Conservation (phyloP, 2,797 vertebrate species). For the Lagorchestes hirsutus region DNA sequence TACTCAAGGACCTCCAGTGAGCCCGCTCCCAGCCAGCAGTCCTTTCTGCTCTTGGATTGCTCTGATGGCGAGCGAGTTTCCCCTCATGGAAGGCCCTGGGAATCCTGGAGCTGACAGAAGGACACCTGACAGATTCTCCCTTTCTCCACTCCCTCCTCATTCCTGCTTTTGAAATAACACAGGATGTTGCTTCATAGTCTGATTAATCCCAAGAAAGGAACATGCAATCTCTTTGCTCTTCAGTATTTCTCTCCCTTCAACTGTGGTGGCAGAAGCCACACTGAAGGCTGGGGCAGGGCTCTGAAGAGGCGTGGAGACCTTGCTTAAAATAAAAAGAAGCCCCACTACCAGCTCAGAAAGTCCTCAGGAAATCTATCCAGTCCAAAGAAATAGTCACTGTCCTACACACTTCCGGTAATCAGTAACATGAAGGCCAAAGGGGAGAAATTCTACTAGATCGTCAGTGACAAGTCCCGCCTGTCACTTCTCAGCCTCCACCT, state of each 20-base stretch:
- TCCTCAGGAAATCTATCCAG: not conserved
- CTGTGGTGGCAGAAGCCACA: not conserved
- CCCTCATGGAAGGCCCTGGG: not conserved
- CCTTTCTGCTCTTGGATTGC: not conserved
- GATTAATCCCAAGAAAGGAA: not conserved
- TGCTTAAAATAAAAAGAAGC: not conserved
- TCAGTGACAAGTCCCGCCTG: not conserved
- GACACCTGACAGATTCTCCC: not conserved
- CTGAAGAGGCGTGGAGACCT: not conserved
- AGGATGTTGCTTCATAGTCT: not conserved
- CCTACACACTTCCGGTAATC: not conserved
- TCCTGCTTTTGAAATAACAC: not conserved
- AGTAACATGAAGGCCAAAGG: not conserved
- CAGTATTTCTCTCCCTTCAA: not conserved
- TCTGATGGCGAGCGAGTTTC: not conserved
- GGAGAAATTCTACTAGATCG: not conserved
- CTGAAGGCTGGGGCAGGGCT: not conserved
- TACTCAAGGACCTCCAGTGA: too few relatives aligned
- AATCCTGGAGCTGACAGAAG: not conserved
- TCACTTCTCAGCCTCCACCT: not conserved
- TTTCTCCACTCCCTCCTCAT: not conserved
- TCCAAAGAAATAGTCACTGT: not conserved
- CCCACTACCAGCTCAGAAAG: not conserved
- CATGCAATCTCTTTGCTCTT: too few relatives aligned
- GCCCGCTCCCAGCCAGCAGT: not conserved